Percentiles rank a stretch among this genome's conserved stretches.
Evolutionary conservation across 2,888 invertebrate species (phyloP).

Genomic region (Tetanocera ferruginea): DNA sequence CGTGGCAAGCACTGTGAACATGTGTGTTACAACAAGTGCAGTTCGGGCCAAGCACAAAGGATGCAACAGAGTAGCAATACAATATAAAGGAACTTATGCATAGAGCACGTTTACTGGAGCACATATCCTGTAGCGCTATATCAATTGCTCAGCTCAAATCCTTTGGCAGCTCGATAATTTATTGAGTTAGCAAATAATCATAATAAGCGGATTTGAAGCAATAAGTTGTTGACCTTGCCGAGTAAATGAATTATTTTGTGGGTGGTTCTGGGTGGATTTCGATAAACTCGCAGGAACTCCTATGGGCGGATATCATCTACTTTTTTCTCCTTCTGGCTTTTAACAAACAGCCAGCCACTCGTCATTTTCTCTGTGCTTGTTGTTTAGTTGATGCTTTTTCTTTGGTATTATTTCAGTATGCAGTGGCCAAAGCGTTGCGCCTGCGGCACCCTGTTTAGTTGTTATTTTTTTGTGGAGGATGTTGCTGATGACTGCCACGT

Average conservation of each 20-base stretch:
- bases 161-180: background rate
- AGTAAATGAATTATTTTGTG: background rate
- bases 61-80: background rate
- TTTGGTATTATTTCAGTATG: background rate
- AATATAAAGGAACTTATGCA: background rate
- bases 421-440: background rate
- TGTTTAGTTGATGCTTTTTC: background rate
- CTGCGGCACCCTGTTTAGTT: background rate
- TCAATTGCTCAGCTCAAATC: background rate
- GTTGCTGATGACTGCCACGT: slow-evolving; percentile 38
- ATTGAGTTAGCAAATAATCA: background rate
- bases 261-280: background rate
- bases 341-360: background rate
- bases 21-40: slow-evolving; percentile 46
- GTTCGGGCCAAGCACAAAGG: background rate
- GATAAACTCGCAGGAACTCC: background rate
- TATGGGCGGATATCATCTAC: background rate
- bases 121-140: background rate
- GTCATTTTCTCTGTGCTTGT: background rate
- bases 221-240: background rate
- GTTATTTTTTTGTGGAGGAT: background rate
- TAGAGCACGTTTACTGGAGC: slow-evolving; percentile 19
- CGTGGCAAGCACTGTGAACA: slow-evolving; percentile 54
- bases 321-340: no score
- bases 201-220: slow-evolving; percentile 12